Conservation (phyloP, 2,888 invertebrate genomes). For the Dynastes maya region DNA sequence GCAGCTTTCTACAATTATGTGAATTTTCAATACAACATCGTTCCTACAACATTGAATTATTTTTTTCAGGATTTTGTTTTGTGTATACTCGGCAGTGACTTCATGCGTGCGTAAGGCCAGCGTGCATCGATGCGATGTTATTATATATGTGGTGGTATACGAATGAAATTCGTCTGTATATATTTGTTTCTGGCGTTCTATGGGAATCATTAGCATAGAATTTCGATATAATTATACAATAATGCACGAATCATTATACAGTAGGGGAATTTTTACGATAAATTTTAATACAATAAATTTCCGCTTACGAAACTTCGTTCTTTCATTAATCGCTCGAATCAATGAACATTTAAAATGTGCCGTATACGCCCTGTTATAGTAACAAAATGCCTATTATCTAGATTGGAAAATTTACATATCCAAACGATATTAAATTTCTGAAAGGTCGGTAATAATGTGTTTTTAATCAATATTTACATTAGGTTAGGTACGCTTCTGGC, state of each 20-base stretch:
- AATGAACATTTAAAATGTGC: neutral
- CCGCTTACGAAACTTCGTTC: conserved; percentile 31
- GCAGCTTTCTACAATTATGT: no score
- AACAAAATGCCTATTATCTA: no score
- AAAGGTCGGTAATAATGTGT: no score
- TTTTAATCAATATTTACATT: no score
- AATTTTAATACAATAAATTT: conserved; percentile 27
- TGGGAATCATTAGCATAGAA: conserved; percentile 27
- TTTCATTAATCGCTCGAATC: neutral
- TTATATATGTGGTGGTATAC: neutral
- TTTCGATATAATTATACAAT: conserved; percentile 36
- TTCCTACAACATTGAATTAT: no score
- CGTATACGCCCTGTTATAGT: no score
- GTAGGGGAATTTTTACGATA: conserved; percentile 17
- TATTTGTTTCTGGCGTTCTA: conserved; percentile 12
- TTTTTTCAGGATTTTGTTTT: no score
- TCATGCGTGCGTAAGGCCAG: neutral
- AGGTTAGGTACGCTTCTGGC: no score
- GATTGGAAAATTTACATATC: no score
- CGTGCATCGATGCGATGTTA: neutral
- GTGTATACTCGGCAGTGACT: no score
- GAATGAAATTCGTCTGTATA: neutral
- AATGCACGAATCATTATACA: neutral
- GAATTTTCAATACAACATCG: no score
- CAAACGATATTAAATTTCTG: no score